phyloP scores from a whole-genome alignment of 1,140 invertebrate species.

The Bactericera cockerelli region DNA sequence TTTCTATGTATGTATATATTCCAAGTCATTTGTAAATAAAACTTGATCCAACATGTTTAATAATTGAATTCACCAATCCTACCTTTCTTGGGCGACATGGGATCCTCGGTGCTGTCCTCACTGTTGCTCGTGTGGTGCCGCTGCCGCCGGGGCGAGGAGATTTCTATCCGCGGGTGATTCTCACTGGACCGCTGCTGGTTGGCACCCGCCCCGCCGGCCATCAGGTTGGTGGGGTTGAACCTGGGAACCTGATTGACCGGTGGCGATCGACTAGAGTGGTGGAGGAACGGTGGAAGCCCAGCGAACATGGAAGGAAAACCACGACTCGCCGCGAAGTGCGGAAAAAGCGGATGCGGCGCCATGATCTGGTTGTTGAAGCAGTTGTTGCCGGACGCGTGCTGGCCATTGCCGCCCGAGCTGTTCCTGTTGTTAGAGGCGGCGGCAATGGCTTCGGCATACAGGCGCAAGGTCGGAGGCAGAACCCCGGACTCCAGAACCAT shows the following conservation, averaged over 20 bases:
- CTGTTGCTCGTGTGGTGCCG: not conserved
- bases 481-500: constrained; percentile 16
- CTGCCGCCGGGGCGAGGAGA: not conserved
- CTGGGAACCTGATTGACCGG: not conserved
- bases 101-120: not conserved
- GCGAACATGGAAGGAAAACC: constrained; percentile 10
- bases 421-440: constrained; percentile 7
- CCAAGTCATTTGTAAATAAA: too few relatives aligned
- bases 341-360: constrained; percentile 13
- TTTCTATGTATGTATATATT: too few relatives aligned
- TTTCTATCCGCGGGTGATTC: constrained; percentile 1
- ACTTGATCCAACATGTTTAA: too few relatives aligned
- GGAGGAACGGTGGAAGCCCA: constrained; percentile 11
- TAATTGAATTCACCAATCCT: too few relatives aligned
- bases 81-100: constrained; percentile 1
- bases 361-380: constrained; percentile 11
- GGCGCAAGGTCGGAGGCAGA: constrained; percentile 13
- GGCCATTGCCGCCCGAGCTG: not conserved
- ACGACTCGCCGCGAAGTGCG: constrained; percentile 12
- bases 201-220: not conserved
- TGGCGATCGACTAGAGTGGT: constrained; percentile 2
- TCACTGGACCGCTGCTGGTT: not conserved
- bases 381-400: not conserved
- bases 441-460: constrained; percentile 15
- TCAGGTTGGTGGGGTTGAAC: not conserved